Conservation (phyloP, 2,113 vertebrate genomes). For the Peromyscus polionotus region DNA sequence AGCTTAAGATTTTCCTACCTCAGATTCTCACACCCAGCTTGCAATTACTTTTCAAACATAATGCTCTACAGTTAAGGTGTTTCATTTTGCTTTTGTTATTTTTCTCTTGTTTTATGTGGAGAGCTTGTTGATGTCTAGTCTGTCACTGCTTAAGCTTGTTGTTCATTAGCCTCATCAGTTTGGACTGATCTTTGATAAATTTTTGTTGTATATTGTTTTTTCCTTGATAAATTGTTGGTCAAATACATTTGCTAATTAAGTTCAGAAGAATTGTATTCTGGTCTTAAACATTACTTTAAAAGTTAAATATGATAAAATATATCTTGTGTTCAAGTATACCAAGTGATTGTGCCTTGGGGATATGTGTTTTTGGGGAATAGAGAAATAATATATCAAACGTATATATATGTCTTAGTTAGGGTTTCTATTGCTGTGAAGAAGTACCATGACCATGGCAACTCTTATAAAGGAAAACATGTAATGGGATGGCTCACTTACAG, state of each 20-base stretch:
- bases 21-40: not conserved
- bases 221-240: constrained; percentile 51
- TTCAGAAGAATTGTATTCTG: constrained; percentile 41
- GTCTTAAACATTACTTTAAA: not conserved
- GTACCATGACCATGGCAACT: not conserved
- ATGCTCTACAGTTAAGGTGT: not conserved
- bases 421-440: not conserved
- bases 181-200: not conserved
- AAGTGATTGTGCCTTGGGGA: not conserved
- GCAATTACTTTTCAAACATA: not conserved
- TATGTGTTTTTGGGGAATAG: not conserved
- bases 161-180: constrained; percentile 14
- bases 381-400: not conserved
- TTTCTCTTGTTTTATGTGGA: constrained; percentile 1
- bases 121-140: constrained; percentile 3
- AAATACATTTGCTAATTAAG: constrained; percentile 41
- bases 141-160: not conserved
- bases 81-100: constrained; percentile 34
- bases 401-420: not conserved
- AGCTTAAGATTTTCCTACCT: not conserved
- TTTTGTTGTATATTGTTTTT: not conserved
- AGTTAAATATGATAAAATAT: constrained; percentile 1
- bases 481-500: not conserved
- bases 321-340: constrained; percentile 3
- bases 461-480: not conserved